Evolutionary conservation across 2,113 vertebrate genomes (phyloP), one percentile per base, ranked within the genome.

Genomic region (Seriola quinqueradiata): DNA sequence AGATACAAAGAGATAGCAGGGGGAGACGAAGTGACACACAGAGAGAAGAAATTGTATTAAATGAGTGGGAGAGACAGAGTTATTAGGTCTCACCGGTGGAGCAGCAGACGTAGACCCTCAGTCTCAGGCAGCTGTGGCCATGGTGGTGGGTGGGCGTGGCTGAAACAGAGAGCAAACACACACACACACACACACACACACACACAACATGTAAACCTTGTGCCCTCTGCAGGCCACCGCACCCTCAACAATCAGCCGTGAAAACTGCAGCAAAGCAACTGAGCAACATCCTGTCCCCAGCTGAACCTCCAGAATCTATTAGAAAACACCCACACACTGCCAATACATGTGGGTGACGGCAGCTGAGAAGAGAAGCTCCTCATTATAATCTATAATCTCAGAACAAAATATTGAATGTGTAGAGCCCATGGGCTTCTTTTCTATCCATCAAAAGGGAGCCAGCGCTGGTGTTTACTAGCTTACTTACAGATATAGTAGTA

Each of bases 81-180:
- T 32, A 48, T 25, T 4, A 14, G 48, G 50, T 96, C 97, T 97
- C 91, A 99, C 98, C 96, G 82, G 97, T 97, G 86, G 97, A 95
- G 40, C 98, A 99, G 96, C 97, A 99, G 83, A 99, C 97, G 23
- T 96, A 98, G 78, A 99, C 97, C 81, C 97, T 96, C 96, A 99
- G 97, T 95, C 96, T 96, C 90, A 99, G 96, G 95, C 98, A 99
- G 93, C 96, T 96, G 85, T 97, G 96, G 90, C 95, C 97, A 80
- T 97, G 97, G 94, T 97, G 97, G 93, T 98, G 98, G 23, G 95
- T 96, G 23, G 97, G 97, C 12, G 97, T 97, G 85, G 98, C 98
- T 99, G 91, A 32, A 89, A 90, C 28, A 85, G 1, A 90, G 48
- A 75, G 59, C 68, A 91, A 48, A 89, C 44, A 90, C 58, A 90